Percentiles rank a stretch among this genome's conserved stretches.
These are phyloP conservation scores for Azemiops feae DNA, from an alignment of 2,113 vertebrate genomes.

Conservation along the genomic window DNA sequence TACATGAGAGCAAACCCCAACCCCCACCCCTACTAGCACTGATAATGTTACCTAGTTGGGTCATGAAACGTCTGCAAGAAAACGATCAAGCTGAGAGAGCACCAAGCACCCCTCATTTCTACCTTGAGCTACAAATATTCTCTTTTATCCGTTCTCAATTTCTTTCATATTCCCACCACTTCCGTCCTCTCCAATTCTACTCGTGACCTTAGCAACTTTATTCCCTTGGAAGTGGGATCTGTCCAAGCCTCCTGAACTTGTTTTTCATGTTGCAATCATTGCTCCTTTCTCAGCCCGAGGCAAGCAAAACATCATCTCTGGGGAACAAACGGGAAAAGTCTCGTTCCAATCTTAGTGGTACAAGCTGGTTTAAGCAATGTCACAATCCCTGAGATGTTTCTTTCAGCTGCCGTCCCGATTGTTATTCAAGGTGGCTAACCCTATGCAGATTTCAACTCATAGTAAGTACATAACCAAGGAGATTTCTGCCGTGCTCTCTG, in stretches of 20 bases:
- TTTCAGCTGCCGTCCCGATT: not conserved
- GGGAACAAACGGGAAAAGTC: not conserved
- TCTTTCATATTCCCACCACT: not conserved
- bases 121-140: not conserved
- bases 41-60: not conserved
- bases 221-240: accelerated
- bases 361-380: not conserved
- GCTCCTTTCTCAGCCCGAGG: not conserved
- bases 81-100: not conserved
- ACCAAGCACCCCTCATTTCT: not conserved
- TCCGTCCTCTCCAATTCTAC: not conserved
- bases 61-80: not conserved
- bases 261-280: not conserved
- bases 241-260: not conserved
- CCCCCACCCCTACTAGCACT: not conserved
- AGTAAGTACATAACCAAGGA: not conserved
- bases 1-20: not conserved
- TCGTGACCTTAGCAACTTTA: not conserved
- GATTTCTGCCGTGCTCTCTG: not conserved
- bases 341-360: not conserved
- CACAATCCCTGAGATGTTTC: not conserved
- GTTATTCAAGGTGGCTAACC: not conserved
- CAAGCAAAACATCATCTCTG: not conserved
- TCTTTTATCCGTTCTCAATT: not conserved
- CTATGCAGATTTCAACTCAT: not conserved